Evolutionary conservation across 2,888 invertebrate genomes (phyloP).

Genomic region (Drosophila borealis): DNA sequence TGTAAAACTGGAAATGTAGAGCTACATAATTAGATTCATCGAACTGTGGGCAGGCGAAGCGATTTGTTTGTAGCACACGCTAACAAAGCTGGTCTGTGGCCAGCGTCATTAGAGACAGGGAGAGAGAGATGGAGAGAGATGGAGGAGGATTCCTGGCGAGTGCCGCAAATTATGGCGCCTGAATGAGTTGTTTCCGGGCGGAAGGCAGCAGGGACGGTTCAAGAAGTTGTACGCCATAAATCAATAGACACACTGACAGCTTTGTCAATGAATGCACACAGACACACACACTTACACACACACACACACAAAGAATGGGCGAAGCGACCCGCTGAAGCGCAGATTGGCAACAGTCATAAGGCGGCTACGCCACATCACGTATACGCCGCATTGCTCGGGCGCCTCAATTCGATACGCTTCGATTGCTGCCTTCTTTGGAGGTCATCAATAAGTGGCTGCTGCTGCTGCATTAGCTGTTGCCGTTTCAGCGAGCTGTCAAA

Average conservation of each 20-base stretch:
- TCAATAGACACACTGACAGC: slow-evolving; percentile 75
- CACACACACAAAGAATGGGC: slow-evolving; percentile 36
- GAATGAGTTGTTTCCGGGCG: slow-evolving; percentile 52
- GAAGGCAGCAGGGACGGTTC: neutral
- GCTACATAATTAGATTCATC: slow-evolving; percentile 50
- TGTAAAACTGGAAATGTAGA: neutral
- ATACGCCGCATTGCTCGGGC: slow-evolving; percentile 57
- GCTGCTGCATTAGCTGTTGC: slow-evolving; percentile 35
- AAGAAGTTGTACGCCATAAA: slow-evolving; percentile 57
- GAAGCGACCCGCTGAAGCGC: slow-evolving; percentile 27
- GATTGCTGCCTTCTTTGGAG: slow-evolving; percentile 52
- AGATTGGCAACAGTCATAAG: slow-evolving; percentile 10
- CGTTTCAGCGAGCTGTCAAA: slow-evolving; percentile 53
- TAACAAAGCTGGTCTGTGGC: slow-evolving; percentile 24
- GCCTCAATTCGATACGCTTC: slow-evolving; percentile 41
- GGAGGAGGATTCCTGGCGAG: slow-evolving; percentile 22
- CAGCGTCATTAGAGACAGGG: slow-evolving; percentile 51
- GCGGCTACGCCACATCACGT: slow-evolving; percentile 47
- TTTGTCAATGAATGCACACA: slow-evolving; percentile 75
- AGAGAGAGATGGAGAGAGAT: neutral
- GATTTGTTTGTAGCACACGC: slow-evolving; percentile 61
- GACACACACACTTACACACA: too few relatives aligned
- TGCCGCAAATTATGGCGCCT: slow-evolving; percentile 65
- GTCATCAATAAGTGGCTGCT: slow-evolving; percentile 76
- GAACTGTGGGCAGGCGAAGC: slow-evolving; percentile 52